Evolutionary conservation across 2,113 vertebrate species (phyloP).

Genomic region (Cochlearius cochlearius): DNA sequence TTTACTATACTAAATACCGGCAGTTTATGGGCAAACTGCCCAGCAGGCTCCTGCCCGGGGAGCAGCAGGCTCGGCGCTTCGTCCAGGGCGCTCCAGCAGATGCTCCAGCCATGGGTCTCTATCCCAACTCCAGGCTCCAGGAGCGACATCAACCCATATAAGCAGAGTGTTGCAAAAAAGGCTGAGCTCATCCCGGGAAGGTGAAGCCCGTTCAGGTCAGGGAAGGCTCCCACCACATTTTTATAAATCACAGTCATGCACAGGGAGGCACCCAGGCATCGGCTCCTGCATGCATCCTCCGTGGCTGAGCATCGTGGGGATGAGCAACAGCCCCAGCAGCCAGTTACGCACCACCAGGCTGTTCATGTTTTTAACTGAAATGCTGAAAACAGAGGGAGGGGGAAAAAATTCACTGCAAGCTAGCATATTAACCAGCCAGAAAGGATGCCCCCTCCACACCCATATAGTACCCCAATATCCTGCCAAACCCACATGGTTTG

Average conservation of each 20-base stretch:
- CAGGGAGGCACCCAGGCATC: neutral
- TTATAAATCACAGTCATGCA: neutral
- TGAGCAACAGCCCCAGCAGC: neutral
- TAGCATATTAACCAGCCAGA: neutral
- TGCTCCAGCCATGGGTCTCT: neutral
- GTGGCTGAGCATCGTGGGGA: accelerated
- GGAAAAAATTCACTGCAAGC: neutral
- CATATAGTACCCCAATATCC: neutral
- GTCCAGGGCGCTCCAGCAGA: neutral
- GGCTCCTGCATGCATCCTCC: neutral
- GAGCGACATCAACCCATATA: neutral
- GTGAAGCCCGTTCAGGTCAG: neutral
- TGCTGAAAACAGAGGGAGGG: neutral
- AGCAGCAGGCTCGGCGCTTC: neutral
- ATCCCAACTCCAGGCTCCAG: neutral
- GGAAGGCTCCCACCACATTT: neutral
- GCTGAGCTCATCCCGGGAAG: neutral
- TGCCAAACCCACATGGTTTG: neutral
- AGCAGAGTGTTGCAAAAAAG: neutral
- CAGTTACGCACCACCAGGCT: neutral
- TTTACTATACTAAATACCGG: neutral
- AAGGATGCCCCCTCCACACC: neutral
- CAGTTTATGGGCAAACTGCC: neutral
- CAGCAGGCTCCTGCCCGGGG: neutral
- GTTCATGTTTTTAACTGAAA: neutral